Conservation (phyloP, 2,888 invertebrate species). For the Mythimna impura region DNA sequence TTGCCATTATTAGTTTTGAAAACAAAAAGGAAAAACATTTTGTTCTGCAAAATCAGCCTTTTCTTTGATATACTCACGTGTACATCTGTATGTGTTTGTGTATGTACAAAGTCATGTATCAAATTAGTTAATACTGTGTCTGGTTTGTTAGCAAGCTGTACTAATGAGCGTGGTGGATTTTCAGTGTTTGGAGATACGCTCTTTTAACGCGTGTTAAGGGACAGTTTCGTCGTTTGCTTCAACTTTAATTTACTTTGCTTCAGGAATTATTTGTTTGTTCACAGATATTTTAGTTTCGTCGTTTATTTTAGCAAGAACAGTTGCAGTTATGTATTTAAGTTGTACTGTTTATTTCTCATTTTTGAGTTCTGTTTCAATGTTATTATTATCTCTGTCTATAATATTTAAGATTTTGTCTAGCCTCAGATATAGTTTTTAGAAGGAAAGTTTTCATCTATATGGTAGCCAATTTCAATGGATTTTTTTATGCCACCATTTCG, state of each 20-base stretch:
- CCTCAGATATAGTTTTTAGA: no score
- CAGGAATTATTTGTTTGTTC: not conserved
- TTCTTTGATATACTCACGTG: not conserved
- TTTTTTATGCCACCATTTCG: no score
- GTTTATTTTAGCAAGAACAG: not conserved
- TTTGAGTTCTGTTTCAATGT: not conserved
- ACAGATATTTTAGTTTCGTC: not conserved
- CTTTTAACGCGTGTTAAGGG: slow-evolving; percentile 35
- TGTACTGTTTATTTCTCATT: not conserved
- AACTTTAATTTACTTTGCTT: not conserved
- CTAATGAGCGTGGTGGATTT: slow-evolving; percentile 49
- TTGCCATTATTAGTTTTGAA: not conserved
- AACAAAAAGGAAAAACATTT: not conserved
- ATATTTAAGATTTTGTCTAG: no score
- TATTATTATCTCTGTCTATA: no score
- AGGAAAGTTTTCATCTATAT: no score
- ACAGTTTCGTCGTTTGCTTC: not conserved
- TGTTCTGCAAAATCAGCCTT: not conserved
- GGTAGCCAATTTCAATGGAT: no score
- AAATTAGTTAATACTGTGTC: slow-evolving; percentile 26
- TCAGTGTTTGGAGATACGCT: slow-evolving; percentile 32
- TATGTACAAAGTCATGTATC: slow-evolving; percentile 6
- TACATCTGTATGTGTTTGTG: not conserved
- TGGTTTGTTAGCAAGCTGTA: slow-evolving; percentile 17
- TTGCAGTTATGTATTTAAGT: not conserved